Evolutionary conservation across 1,140 invertebrate genomes (phyloP).

Genomic region (Calliphora vicina): DNA sequence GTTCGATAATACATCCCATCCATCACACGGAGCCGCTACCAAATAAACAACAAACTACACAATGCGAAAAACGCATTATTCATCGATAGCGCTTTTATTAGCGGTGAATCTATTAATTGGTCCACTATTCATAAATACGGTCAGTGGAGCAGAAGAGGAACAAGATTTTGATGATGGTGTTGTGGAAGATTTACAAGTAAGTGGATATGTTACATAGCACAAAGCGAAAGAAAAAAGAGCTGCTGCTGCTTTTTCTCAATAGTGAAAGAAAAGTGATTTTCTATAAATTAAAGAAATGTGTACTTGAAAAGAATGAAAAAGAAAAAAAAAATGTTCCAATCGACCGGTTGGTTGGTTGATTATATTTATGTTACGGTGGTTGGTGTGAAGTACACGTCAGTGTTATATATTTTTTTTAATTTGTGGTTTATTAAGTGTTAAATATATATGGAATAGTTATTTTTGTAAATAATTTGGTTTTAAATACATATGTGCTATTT

Average conservation of each 20-base stretch:
- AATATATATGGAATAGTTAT: neutral
- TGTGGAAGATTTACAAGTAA: constrained; percentile 59
- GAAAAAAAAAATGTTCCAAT: neutral
- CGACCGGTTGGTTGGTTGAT: neutral
- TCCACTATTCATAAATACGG: neutral
- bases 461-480: neutral
- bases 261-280: neutral
- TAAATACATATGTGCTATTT: neutral
- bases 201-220: constrained; percentile 21
- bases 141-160: constrained; percentile 41
- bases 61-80: constrained; percentile 9
- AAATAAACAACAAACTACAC: neutral
- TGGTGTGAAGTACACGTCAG: constrained; percentile 7
- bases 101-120: constrained; percentile 20
- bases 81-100: constrained; percentile 19
- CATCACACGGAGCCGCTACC: neutral
- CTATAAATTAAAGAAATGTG: neutral
- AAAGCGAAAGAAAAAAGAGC: neutral
- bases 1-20: neutral
- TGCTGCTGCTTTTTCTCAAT: neutral
- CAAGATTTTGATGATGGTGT: constrained; percentile 50
- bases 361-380: neutral
- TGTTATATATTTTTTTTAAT: neutral
- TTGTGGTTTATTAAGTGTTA: neutral
- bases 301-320: neutral